A percentile compares a stretch with the other conserved stretches of the same genome.
These are phyloP conservation scores for Rhynchonycteris naso DNA, from an alignment of 2,797 vertebrate species.

Conservation along the genomic window DNA sequence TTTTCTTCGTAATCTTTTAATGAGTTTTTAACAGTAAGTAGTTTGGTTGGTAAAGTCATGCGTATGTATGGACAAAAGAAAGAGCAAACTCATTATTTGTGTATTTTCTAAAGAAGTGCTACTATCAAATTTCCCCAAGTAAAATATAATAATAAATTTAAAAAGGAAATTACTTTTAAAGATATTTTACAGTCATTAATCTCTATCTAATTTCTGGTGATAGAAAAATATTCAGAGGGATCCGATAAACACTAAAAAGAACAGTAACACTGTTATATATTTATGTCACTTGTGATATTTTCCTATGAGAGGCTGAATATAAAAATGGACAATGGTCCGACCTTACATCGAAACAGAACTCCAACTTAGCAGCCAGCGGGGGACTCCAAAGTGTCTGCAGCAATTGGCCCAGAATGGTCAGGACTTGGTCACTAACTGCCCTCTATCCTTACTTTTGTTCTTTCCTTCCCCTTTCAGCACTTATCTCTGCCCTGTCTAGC, in stretches of 20 bases:
- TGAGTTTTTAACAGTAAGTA: neutral
- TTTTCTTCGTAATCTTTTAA: neutral
- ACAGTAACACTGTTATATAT: neutral
- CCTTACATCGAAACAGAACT: neutral
- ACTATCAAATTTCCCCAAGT: neutral
- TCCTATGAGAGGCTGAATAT: neutral
- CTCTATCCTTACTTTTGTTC: neutral
- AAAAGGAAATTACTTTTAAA: neutral
- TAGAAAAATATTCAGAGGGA: neutral
- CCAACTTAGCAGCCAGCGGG: neutral
- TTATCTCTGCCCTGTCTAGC: neutral
- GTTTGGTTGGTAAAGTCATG: neutral
- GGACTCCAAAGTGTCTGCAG: neutral
- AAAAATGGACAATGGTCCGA: neutral
- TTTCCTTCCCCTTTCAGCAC: neutral
- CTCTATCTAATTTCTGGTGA: neutral
- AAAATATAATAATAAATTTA: neutral
- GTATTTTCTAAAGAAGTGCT: neutral
- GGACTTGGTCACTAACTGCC: neutral
- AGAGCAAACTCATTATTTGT: neutral
- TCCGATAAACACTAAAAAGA: neutral
- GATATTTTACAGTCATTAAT: neutral
- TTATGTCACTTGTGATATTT: neutral
- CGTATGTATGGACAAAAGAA: neutral
- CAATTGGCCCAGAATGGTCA: neutral